phyloP scores from a whole-genome alignment of 2,797 vertebrate species.

The Discoglossus pictus region DNA sequence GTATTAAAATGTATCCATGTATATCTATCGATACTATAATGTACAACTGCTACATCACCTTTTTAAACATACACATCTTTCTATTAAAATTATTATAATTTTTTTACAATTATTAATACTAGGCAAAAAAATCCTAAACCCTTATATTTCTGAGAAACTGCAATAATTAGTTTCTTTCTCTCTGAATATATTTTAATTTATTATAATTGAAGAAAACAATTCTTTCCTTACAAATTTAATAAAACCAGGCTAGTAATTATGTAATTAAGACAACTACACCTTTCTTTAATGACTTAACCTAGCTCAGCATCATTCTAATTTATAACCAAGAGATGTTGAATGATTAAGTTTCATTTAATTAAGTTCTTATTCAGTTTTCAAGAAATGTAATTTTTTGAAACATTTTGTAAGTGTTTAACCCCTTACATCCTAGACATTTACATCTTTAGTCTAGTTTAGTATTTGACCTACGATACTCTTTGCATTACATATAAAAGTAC shows the following conservation, averaged over 20 bases:
- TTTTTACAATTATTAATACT: too few relatives aligned
- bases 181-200: conserved; percentile 38
- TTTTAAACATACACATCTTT: too few relatives aligned
- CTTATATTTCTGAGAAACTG: conserved; percentile 11
- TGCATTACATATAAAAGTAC: too few relatives aligned
- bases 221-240: conserved; percentile 44
- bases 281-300: conserved; percentile 47
- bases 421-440: too few relatives aligned
- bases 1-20: too few relatives aligned
- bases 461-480: too few relatives aligned
- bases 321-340: conserved; percentile 47
- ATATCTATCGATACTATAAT: too few relatives aligned
- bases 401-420: conserved; percentile 20
- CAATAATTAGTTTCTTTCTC: conserved; percentile 39
- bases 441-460: too few relatives aligned
- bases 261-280: conserved; percentile 49
- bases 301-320: conserved; percentile 46
- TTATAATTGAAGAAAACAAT: conserved; percentile 50
- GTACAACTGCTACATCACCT: too few relatives aligned
- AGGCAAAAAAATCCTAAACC: conserved; percentile 12
- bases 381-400: conserved; percentile 20
- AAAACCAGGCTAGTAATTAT: conserved; percentile 46
- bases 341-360: conserved; percentile 45
- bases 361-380: conserved; percentile 28
- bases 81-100: too few relatives aligned